Evolutionary conservation across 1,140 invertebrate species (phyloP), one percentile per base, ranked within the genome.

Genomic region (Dinoponera quadriceps): DNA sequence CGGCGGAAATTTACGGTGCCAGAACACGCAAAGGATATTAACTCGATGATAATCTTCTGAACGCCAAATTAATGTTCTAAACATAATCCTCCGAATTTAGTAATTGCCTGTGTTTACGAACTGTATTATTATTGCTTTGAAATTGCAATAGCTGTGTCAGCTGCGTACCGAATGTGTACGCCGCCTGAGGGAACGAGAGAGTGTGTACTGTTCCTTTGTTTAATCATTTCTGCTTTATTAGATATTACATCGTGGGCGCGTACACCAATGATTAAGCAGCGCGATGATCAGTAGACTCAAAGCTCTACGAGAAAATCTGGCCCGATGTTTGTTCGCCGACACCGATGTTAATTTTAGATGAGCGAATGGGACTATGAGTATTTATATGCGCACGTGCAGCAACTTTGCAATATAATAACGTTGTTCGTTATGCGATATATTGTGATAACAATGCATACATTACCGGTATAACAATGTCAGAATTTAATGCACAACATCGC

Each of bases 61-160:
- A 72, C 75, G 59, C 55, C 63, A 49, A 85, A 65, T 84, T 84
- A 77, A 85, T 85, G 66, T 54, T 75, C 38, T 49, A 62, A 84
- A 84, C 22, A 57, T 68, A 84, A 85, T 60, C 82, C 82, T 86
- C 80, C 66, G 51, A 54, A 75, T 83, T 69, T 63, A 73, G 48
- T 73, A 86, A 87, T 86, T 73, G 73, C 57, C 59, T 48, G 51
- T 80, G 85, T 75, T 86, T 86, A 72, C 54, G 27, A 71, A 18
- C 22, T 38, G 48, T 22, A 44, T 86, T 86, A 83, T 55, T 83
- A 73, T 78, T 81, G 85, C 85, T 86, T 86, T 86, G 85, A 87
- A 86, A 86, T 83, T 73, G 69, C 63, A 72, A 82, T 86, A 68
- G 72, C 57, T 60, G 65, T 66, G 85, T 83, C 84, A 78, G 60